Percentiles rank a stretch among this genome's conserved stretches.
Evolutionary conservation across 2,888 invertebrate genomes (phyloP).

Genomic region (Tanaodytes sp.): DNA sequence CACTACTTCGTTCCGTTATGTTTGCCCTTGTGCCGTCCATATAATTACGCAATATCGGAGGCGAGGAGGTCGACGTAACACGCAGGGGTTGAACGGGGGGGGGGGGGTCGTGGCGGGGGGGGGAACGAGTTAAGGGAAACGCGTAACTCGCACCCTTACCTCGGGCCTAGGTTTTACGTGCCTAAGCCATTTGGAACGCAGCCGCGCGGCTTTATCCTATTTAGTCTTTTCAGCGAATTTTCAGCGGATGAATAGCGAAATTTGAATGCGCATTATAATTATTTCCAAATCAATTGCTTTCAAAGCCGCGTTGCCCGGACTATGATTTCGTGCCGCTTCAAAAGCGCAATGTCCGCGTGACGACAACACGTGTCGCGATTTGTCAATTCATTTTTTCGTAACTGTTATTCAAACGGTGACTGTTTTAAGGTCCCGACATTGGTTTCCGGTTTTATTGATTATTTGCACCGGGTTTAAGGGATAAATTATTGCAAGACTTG

Average conservation of each 20-base stretch:
- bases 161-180: too few relatives aligned
- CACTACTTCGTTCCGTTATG: constrained; percentile 55
- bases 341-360: too few relatives aligned
- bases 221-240: constrained; percentile 45
- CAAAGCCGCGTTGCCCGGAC: too few relatives aligned
- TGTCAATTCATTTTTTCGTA: too few relatives aligned
- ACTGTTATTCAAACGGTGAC: too few relatives aligned
- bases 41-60: constrained; percentile 66
- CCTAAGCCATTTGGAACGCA: constrained; percentile 43
- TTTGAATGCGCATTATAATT: constrained; percentile 50
- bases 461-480: too few relatives aligned
- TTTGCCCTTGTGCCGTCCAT: constrained; percentile 64
- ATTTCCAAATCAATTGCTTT: too few relatives aligned
- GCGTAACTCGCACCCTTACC: constrained; percentile 39
- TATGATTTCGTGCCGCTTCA: too few relatives aligned
- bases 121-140: constrained; percentile 10
- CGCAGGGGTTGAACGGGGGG: background rate
- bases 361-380: too few relatives aligned
- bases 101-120: background rate
- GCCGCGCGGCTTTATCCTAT: constrained; percentile 47
- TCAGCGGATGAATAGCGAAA: constrained; percentile 35
- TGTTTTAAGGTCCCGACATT: too few relatives aligned
- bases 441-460: too few relatives aligned
- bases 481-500: too few relatives aligned
- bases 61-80: constrained; percentile 52